These are phyloP conservation scores for Pandion haliaetus DNA, from an alignment of 2,113 vertebrate species.

Conservation along the genomic window DNA sequence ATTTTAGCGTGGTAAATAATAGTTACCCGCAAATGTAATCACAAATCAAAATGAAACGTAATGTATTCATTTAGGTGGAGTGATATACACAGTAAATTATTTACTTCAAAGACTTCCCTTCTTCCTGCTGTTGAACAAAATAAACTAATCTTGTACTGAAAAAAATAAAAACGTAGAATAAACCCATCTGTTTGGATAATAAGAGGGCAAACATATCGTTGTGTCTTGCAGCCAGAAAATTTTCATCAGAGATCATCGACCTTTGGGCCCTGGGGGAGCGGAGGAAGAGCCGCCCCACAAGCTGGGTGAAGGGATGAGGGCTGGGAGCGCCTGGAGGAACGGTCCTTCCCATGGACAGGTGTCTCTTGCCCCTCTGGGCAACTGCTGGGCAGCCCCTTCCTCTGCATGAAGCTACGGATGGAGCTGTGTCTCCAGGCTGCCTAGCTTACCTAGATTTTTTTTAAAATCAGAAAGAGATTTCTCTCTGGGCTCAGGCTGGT, in stretches of 20 bases:
- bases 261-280: background rate
- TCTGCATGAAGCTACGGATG: rapidly evolving
- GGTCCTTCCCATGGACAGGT: background rate
- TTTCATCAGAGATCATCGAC: background rate
- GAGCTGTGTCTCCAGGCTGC: background rate
- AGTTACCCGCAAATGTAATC: background rate
- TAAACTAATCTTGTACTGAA: background rate
- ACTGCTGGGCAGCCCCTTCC: background rate
- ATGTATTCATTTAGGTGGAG: background rate
- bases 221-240: background rate
- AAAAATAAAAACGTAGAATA: background rate
- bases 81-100: background rate
- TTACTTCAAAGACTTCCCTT: background rate
- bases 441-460: background rate
- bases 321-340: background rate
- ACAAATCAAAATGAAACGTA: slow-evolving; percentile 20
- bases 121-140: background rate
- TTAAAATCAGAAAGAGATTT: background rate
- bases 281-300: background rate
- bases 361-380: background rate
- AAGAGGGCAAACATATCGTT: rapidly evolving
- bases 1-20: background rate
- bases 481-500: background rate
- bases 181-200: background rate
- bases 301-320: rapidly evolving